Evolutionary conservation across 2,888 invertebrate genomes (phyloP), one percentile per base, ranked within the genome.

Genomic region (Cryptus armator): DNA sequence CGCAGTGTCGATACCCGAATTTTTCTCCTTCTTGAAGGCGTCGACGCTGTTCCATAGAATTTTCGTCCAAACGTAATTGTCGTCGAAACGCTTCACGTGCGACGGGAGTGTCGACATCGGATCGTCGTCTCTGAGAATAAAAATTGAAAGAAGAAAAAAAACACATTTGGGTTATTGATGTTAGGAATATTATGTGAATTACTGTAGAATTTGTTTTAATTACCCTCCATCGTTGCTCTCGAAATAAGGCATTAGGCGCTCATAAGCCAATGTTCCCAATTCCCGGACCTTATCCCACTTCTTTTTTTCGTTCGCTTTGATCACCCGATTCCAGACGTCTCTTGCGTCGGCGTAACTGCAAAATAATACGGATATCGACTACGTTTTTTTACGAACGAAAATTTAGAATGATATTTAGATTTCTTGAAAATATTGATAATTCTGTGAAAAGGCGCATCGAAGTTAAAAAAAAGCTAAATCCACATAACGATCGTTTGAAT

Each of bases 31-130:
- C 84, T 93, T 93, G 71, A 93, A 92, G 12, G 91, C 90, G 2
- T 91, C 89, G n/a, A 94, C 74, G 37, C 90, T 91, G n/a, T 80
- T 88, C 59, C 87, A 90, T n/a, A 94, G 77, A 64, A 92, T 87
- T 89, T 93, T 94, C 0, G 89, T 79, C 93, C 92, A 93, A 0
- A 85, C 24, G 66, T 91, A 90, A 46, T 88, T 88, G 5, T 90
- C 89, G 16, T 87, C 86, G 79, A 91, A 94, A 24, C 86, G 88
- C 32, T 81, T 84, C 0, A 94, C 83, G 68, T 93, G 91, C 5
- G 77, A 62, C 14, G 93, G 93, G 37, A 93, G 71, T 0, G 0
- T 71, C 29, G 76, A 88, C 0, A 29, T 44, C 14, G 75, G 19
- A 37, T 12, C 68, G 32, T 75, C 14, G 4, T 85, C 16, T n/a